phyloP scores from a whole-genome alignment of 2,797 vertebrate species.

The Mormyrops attenuatus region DNA sequence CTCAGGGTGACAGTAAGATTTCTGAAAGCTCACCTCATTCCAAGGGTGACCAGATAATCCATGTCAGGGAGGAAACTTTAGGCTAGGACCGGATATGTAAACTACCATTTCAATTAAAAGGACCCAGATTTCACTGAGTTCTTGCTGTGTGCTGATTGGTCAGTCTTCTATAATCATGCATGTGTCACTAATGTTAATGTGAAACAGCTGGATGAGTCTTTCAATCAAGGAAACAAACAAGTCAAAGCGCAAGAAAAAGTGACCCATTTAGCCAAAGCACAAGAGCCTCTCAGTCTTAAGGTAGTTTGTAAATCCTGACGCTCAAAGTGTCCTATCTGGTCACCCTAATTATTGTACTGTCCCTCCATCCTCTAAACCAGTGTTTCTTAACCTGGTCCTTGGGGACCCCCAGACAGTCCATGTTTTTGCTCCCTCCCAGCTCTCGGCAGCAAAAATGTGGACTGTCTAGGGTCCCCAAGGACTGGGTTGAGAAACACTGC shows the following conservation, averaged over 20 bases:
- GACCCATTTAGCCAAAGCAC: background rate
- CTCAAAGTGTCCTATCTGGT: background rate
- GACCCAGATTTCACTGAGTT: background rate
- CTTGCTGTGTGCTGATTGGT: background rate
- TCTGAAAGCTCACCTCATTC: background rate
- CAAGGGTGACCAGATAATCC: background rate
- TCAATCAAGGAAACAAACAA: background rate
- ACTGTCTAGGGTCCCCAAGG: background rate
- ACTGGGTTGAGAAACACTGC: background rate
- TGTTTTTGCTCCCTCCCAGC: too few relatives aligned
- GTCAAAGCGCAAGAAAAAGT: background rate
- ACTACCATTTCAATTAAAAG: background rate
- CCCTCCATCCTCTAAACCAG: background rate
- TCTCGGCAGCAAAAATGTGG: background rate
- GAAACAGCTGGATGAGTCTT: background rate
- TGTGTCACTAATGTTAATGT: background rate
- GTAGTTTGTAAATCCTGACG: background rate
- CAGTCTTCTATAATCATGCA: background rate
- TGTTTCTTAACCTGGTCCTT: background rate
- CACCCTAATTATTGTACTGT: background rate
- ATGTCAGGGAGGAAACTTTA: background rate
- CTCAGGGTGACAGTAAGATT: background rate
- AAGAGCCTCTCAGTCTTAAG: background rate
- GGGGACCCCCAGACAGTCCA: background rate
- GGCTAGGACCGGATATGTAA: background rate